phyloP scores from a whole-genome alignment of 2,113 vertebrate species.

The Nanorana parkeri region DNA sequence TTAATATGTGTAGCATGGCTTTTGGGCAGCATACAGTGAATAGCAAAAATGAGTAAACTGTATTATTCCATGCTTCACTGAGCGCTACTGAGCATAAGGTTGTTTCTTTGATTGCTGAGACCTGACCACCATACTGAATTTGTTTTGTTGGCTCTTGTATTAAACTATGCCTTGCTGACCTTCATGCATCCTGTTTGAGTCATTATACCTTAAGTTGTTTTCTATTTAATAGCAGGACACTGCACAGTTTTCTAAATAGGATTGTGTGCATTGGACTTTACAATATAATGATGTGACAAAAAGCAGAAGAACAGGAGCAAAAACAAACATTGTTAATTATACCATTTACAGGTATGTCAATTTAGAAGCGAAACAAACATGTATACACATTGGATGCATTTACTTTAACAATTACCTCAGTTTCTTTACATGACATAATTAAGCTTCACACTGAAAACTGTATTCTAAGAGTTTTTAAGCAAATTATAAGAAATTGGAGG shows the following conservation, averaged over 20 bases:
- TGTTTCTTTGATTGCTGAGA: slow-evolving; percentile 43
- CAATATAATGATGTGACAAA: neutral
- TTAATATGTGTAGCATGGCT: slow-evolving; percentile 9
- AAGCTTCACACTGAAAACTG: neutral
- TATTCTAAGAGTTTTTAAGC: neutral
- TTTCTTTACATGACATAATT: neutral
- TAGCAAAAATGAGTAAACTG: slow-evolving; percentile 34
- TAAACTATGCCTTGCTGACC: slow-evolving; percentile 39
- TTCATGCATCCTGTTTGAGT: slow-evolving; percentile 30
- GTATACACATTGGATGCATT: too few relatives aligned
- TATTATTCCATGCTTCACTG: slow-evolving; percentile 35
- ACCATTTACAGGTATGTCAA: neutral
- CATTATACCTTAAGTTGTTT: slow-evolving; percentile 1
- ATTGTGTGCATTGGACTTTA: neutral
- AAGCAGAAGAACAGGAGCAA: neutral
- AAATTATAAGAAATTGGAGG: too few relatives aligned
- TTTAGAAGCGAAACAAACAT: neutral
- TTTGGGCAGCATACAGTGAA: slow-evolving; percentile 32
- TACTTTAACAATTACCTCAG: neutral
- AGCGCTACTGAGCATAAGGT: slow-evolving; percentile 39
- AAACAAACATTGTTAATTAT: neutral
- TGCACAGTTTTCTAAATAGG: neutral
- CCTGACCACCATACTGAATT: slow-evolving; percentile 42
- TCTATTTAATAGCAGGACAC: slow-evolving; percentile 16
- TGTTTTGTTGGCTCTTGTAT: slow-evolving; percentile 33